These are phyloP conservation scores for Drosophila sordidula DNA, from an alignment of 2,888 invertebrate genomes.

Conservation along the genomic window DNA sequence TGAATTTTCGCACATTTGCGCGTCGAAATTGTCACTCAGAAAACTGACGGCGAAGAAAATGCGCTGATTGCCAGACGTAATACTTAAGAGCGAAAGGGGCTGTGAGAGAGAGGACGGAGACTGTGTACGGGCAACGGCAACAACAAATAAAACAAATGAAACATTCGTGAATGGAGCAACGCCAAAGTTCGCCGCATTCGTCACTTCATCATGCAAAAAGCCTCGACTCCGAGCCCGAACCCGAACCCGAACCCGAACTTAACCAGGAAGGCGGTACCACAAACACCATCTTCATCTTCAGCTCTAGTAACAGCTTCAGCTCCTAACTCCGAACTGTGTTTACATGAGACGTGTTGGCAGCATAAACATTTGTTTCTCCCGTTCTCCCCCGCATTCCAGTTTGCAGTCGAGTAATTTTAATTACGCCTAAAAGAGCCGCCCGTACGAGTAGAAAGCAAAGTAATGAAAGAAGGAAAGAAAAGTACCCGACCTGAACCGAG, in stretches of 20 bases:
- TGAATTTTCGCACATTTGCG: conserved; percentile 73
- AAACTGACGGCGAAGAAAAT: conserved; percentile 24
- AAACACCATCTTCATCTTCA: conserved; percentile 29
- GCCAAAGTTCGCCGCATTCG: conserved; percentile 57
- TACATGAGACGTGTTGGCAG: conserved; percentile 74
- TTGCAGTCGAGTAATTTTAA: conserved; percentile 78
- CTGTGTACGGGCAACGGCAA: conserved; percentile 38
- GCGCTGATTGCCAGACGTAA: conserved; percentile 52
- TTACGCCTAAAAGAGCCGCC: conserved; percentile 80
- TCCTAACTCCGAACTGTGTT: conserved; percentile 51
- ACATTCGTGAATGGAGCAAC: conserved; percentile 32
- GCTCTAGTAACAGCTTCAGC: conserved; percentile 28
- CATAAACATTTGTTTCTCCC: conserved; percentile 66
- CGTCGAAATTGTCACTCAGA: conserved; percentile 73
- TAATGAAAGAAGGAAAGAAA: conserved; percentile 30
- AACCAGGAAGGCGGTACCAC: conserved; percentile 45
- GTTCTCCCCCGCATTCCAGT: not conserved
- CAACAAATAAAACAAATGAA: conserved; percentile 46
- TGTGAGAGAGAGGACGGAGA: not conserved
- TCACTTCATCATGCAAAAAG: conserved; percentile 74
- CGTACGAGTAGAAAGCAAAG: conserved; percentile 62
- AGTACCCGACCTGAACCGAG: conserved; percentile 29
- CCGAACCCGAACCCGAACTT: conserved; percentile 7
- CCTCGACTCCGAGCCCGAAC: conserved; percentile 20
- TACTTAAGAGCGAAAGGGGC: not conserved